Percentiles rank a stretch among this genome's conserved stretches.
Conservation (phyloP, 2,888 invertebrate species). For the Acholoe squamosa region DNA sequence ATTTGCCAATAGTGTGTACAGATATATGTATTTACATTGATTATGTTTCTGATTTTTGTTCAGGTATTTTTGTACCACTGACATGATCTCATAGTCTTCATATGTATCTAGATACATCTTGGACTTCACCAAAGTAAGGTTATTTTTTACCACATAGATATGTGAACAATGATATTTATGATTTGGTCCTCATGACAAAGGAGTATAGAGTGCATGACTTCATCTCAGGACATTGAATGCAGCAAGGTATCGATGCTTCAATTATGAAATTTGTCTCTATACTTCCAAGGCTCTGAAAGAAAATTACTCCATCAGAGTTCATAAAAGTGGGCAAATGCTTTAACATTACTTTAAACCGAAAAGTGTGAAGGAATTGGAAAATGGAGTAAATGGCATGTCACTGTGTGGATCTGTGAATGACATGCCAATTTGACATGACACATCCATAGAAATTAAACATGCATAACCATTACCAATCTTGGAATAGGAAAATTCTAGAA, state of each 20-base stretch:
- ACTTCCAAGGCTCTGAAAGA: constrained; percentile 31
- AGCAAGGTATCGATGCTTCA: constrained; percentile 46
- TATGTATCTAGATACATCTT: constrained; percentile 34
- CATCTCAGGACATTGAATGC: constrained; percentile 57
- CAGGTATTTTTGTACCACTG: constrained; percentile 43
- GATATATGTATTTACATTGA: constrained; percentile 13
- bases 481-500: constrained; percentile 37
- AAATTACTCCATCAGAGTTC: constrained; percentile 45
- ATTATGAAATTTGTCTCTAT: neutral
- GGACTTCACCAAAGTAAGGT: neutral
- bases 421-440: constrained; percentile 38
- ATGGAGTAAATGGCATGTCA: constrained; percentile 31
- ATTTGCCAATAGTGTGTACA: constrained; percentile 31
- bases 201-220: constrained; percentile 53
- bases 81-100: constrained; percentile 29
- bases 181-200: constrained; percentile 58
- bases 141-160: neutral
- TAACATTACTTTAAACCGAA: neutral
- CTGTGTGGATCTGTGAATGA: neutral
- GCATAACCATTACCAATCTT: constrained; percentile 19
- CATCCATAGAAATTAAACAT: constrained; percentile 32
- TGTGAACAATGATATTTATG: constrained; percentile 4
- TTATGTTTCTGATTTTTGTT: constrained; percentile 19
- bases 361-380: neutral
- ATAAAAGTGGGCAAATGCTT: neutral